Percentiles rank a stretch among this genome's conserved stretches.
phyloP scores from a whole-genome alignment of 64 coral and sea anemone genomes.

The Montipora efflorescens region DNA sequence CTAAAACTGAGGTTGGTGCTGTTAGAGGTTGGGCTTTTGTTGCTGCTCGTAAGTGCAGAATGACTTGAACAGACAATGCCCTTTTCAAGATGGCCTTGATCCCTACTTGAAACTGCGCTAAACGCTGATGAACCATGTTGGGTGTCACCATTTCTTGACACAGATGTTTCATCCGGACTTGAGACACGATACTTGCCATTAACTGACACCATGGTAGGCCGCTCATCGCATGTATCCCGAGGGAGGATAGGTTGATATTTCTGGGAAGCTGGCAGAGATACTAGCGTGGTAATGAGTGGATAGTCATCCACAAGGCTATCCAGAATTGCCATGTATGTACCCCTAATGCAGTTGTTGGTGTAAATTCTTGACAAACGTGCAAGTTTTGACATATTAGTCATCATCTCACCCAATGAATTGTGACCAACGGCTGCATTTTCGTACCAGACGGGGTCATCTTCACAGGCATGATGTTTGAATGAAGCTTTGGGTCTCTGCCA shows the following conservation, averaged over 20 bases:
- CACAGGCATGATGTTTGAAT: conserved; percentile 70
- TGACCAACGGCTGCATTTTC: conserved; percentile 86
- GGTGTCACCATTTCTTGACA: not conserved
- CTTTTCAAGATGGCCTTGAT: conserved; percentile 33
- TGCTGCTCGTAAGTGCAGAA: not conserved
- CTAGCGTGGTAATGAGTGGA: conserved; percentile 28
- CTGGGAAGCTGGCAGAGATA: conserved; percentile 11
- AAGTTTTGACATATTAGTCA: conserved; percentile 83
- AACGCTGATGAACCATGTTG: not conserved
- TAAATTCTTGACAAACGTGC: conserved; percentile 82
- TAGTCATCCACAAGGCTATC: conserved; percentile 42
- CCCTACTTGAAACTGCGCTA: not conserved
- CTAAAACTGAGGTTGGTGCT: not conserved
- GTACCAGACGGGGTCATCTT: conserved; percentile 83
- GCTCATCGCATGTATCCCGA: conserved; percentile 30
- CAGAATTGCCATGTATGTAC: conserved; percentile 56
- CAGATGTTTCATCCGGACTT: not conserved
- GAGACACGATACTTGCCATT: conserved; percentile 28
- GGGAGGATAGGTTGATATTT: conserved; percentile 44
- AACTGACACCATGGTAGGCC: conserved; percentile 43
- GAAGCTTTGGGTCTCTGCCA: conserved; percentile 86
- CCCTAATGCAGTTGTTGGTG: conserved; percentile 83
- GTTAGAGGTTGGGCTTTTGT: not conserved
- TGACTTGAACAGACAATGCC: not conserved
- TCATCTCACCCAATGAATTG: conserved; percentile 91